Conservation (phyloP, 2,797 vertebrate species). For the Artibeus lituratus region DNA sequence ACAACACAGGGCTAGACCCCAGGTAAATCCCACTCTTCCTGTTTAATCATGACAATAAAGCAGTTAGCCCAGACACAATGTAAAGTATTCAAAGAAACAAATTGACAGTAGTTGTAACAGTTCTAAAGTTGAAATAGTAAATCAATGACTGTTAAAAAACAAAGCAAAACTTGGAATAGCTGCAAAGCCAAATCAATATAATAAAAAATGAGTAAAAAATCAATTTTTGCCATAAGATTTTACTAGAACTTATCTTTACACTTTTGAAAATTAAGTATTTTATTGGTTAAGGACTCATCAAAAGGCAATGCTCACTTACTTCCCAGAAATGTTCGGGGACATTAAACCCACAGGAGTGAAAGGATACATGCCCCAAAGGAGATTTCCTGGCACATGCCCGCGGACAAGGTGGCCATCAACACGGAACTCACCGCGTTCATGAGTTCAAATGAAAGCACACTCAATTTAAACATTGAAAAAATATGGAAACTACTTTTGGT, state of each 20-base stretch:
- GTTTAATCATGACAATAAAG: conserved; percentile 2
- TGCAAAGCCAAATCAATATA: neutral
- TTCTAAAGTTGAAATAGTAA: conserved; percentile 1
- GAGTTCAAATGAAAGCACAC: neutral
- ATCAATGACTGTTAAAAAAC: neutral
- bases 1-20: neutral
- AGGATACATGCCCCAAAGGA: neutral
- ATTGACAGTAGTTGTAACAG: neutral
- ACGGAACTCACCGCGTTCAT: neutral
- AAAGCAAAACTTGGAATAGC: neutral
- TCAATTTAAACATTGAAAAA: conserved; percentile 10
- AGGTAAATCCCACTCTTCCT: neutral
- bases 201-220: neutral
- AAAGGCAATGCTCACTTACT: neutral
- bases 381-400: neutral
- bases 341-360: neutral
- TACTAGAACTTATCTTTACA: neutral
- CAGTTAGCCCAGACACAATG: neutral
- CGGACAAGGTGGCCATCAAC: neutral
- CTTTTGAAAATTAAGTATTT: conserved; percentile 36
- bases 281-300: conserved; percentile 12
- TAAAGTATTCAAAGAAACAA: neutral
- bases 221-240: neutral
- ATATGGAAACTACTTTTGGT: neutral
- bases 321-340: neutral